These are phyloP conservation scores for Alaudala cheleensis DNA, from an alignment of 2,113 vertebrate species.

Conservation along the genomic window DNA sequence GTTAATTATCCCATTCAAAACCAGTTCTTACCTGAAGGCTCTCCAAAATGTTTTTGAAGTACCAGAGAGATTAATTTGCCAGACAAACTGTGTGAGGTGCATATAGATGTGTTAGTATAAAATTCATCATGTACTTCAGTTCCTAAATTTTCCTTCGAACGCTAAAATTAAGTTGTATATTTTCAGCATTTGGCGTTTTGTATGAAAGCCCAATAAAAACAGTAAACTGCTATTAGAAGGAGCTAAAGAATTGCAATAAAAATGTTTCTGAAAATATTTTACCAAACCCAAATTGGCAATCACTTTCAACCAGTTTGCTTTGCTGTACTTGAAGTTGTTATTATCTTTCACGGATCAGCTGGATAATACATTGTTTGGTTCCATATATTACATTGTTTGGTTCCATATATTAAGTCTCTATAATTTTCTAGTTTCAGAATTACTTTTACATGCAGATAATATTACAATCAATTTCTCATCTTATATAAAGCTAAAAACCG, in stretches of 20 bases:
- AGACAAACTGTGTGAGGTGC: conserved; percentile 7
- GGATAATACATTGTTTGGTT: neutral
- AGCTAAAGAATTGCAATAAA: neutral
- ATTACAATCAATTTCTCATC: neutral
- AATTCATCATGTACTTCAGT: neutral
- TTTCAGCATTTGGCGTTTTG: neutral
- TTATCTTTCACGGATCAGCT: neutral
- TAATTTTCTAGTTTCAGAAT: neutral
- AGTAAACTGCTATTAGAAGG: neutral
- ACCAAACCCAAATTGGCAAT: neutral
- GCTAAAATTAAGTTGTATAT: neutral
- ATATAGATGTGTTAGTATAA: neutral
- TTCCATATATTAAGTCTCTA: neutral
- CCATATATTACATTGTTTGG: neutral
- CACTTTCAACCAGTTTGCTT: neutral
- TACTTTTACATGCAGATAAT: neutral
- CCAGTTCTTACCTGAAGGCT: conserved; percentile 60
- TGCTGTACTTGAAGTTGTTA: neutral
- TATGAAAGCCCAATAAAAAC: neutral
- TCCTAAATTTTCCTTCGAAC: neutral
- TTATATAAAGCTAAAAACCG: neutral
- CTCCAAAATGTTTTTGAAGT: conserved; percentile 62
- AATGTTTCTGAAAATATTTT: neutral
- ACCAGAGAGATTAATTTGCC: conserved; percentile 42
- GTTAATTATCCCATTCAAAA: conserved; percentile 69